Base-by-base conservation (phyloP, 30 jellyfish, hydroid and myxozoan genomes). In the Pelagia noctiluca region DNA sequence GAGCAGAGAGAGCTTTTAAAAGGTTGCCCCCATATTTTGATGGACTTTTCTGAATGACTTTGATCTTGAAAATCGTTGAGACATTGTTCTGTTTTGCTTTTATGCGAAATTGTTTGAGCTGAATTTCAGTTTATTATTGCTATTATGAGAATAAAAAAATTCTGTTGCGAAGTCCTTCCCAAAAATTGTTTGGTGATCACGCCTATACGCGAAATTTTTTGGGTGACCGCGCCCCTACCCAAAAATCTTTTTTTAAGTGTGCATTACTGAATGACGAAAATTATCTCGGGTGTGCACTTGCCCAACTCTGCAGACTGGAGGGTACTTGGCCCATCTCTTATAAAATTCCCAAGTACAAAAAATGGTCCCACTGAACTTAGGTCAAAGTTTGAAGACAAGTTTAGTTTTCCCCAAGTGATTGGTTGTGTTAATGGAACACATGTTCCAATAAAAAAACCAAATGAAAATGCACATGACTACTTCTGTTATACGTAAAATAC, bases 11-110 rank as follows among this genome's bases (percentile, higher is more conserved):
- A 52, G 68, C 68, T 52, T 52, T 52, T 52, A 8, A 52, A 52
- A 52, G 68, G 68, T 52, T 52, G 68, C 68, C 68, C 57, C 68
- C 68, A 52, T 52, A 52, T 52, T 52, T 52, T 52, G 68, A 52
- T 52, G 68, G 68, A 52, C 68, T 52, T 52, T 52, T 52, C 68
- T 4, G 68, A 52, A 52, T 52, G 68, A 52, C 68, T 52, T 52
- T 52, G 12, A 52, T 52, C 68, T 4, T 52, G 68, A 52, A 42
- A 52, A 52, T 52, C 68, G 68, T 52, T 52, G 68, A 52, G 68
- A 52, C 21, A 52, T 52, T 52, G 68, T 52, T 52, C 68, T 52
- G 68, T 52, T 52, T 52, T 52, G 26, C 21, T 52, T 52, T 52
- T 52, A 52, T 52, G 68, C 21, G 68, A 52, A 52, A 52, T 52